These are phyloP conservation scores for Arctocebus calabarensis DNA, from an alignment of 2,797 vertebrate species.

Conservation along the genomic window DNA sequence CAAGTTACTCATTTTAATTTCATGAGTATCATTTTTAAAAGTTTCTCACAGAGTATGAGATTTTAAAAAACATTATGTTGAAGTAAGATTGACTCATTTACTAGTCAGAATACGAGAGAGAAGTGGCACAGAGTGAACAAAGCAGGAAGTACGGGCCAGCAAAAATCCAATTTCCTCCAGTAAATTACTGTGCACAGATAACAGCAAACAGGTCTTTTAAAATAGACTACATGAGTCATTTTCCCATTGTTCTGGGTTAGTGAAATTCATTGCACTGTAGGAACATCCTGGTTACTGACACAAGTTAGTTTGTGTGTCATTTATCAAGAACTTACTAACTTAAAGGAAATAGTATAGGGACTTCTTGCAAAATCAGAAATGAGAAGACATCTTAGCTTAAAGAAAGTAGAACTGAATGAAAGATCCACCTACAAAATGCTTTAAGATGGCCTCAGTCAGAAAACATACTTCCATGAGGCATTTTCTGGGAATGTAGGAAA, in stretches of 20 bases:
- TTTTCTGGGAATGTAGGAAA: neutral
- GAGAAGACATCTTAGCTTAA: conserved; percentile 27
- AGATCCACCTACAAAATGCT: neutral
- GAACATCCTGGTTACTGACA: conserved; percentile 64
- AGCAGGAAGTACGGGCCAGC: conserved; percentile 81
- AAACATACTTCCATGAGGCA: neutral
- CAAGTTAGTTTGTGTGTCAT: conserved; percentile 52
- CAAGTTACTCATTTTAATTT: conserved; percentile 77
- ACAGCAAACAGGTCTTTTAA: conserved; percentile 74
- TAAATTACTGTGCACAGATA: conserved; percentile 82
- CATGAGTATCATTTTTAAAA: conserved; percentile 75
- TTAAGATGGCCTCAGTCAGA: neutral
- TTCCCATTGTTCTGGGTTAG: conserved; percentile 82
- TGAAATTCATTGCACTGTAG: conserved; percentile 60
- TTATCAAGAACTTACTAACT: conserved; percentile 68
- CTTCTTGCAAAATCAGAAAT: conserved; percentile 40
- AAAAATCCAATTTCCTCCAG: conserved; percentile 86
- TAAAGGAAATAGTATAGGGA: conserved; percentile 53
- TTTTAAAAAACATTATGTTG: conserved; percentile 72
- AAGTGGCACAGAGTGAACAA: conserved; percentile 76
- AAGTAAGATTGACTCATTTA: conserved; percentile 80
- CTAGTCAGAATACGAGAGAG: conserved; percentile 71
- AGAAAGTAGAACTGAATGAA: neutral
- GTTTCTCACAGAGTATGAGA: conserved; percentile 71
- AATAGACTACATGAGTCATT: conserved; percentile 64